These are phyloP conservation scores for Echeneis naucrates DNA, from an alignment of 2,797 vertebrate species.

Conservation along the genomic window DNA sequence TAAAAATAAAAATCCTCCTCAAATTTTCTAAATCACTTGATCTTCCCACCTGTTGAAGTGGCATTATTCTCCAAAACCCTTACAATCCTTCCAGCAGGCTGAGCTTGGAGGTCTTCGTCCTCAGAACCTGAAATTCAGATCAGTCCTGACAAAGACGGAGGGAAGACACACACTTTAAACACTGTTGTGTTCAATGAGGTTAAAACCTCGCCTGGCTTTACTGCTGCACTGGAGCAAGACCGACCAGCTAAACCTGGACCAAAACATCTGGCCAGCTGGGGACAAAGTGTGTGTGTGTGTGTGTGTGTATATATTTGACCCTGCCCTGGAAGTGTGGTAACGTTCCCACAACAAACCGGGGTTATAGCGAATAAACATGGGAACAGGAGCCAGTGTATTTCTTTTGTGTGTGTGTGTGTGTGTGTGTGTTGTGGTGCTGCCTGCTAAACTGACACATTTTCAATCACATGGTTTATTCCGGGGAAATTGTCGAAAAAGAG, in stretches of 20 bases:
- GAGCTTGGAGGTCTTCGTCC: too few relatives aligned
- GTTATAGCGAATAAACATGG: slow-evolving; percentile 47
- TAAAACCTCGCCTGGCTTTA: slow-evolving; percentile 49
- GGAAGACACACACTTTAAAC: background rate
- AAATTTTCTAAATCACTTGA: background rate
- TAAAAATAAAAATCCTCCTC: too few relatives aligned
- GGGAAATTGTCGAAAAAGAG: slow-evolving; percentile 76
- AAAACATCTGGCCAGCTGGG: slow-evolving; percentile 28
- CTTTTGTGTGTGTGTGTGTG: slow-evolving; percentile 14
- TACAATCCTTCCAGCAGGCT: too few relatives aligned
- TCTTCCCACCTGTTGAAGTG: too few relatives aligned
- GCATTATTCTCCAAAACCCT: too few relatives aligned
- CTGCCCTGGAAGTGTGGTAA: slow-evolving; percentile 60
- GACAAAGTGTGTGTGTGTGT: slow-evolving; percentile 10
- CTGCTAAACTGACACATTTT: slow-evolving; percentile 80
- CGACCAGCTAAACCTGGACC: slow-evolving; percentile 50
- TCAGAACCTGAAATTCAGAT: background rate
- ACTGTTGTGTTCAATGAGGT: slow-evolving; percentile 9
- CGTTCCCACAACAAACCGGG: slow-evolving; percentile 50
- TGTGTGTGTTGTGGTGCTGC: slow-evolving; percentile 6
- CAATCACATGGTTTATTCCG: slow-evolving; percentile 81
- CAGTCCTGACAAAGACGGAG: too few relatives aligned
- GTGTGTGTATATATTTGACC: slow-evolving; percentile 29
- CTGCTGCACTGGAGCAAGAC: slow-evolving; percentile 56
- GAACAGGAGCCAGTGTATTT: slow-evolving; percentile 20